A percentile compares a stretch with the other conserved stretches of the same genome.
These are phyloP conservation scores for Aeoliscus strigatus DNA, from an alignment of 2,797 vertebrate species.

Conservation along the genomic window DNA sequence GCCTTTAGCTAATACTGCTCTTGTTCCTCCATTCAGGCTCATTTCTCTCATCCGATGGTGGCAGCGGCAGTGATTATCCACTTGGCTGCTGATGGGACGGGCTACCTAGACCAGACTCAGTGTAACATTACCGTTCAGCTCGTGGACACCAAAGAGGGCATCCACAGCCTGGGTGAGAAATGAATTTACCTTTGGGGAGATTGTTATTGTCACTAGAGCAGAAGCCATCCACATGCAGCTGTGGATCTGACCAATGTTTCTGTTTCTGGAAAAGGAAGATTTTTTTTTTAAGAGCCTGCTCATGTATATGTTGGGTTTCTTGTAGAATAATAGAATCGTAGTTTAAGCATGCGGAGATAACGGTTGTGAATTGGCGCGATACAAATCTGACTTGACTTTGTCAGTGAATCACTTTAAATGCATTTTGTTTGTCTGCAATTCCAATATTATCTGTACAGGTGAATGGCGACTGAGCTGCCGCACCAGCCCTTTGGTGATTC, in stretches of 20 bases:
- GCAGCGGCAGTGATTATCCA: slow-evolving; percentile 92
- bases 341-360: too few species aligned
- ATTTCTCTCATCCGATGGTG: slow-evolving; percentile 94
- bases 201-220: too few species aligned
- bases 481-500: slow-evolving; percentile 95
- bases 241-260: too few species aligned
- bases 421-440: not conserved
- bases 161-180: slow-evolving; percentile 84
- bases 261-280: too few species aligned
- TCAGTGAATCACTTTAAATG: too few species aligned
- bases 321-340: too few species aligned
- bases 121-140: slow-evolving; percentile 90
- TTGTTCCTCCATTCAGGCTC: slow-evolving; percentile 69
- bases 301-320: too few species aligned
- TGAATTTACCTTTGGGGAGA: not conserved
- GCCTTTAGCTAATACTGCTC: not conserved
- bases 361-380: too few species aligned
- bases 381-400: too few species aligned
- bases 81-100: slow-evolving; percentile 90
- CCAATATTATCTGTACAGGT: slow-evolving; percentile 67
- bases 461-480: slow-evolving; percentile 94
- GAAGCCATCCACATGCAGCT: too few species aligned
- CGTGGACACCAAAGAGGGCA: slow-evolving; percentile 88
- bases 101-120: slow-evolving; percentile 87
- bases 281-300: too few species aligned